phyloP scores from a whole-genome alignment of 2,113 vertebrate species.

The Motacilla tschutschensis region DNA sequence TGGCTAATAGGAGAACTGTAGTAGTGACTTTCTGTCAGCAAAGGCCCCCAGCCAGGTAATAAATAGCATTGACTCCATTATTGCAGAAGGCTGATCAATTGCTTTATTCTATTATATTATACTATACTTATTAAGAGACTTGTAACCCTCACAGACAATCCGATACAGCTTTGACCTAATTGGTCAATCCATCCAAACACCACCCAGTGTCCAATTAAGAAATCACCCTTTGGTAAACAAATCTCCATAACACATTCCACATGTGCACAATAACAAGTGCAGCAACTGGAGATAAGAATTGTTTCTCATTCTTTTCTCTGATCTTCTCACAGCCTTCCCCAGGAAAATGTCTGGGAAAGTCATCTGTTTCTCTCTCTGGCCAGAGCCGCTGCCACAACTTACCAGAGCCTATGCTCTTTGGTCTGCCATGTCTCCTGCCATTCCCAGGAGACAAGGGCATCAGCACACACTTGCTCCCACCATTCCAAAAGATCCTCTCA shows the following conservation, averaged over 20 bases:
- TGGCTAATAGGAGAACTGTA: fast-evolving
- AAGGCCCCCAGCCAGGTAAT: neutral
- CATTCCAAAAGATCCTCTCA: neutral
- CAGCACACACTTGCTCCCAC: neutral
- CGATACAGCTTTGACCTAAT: neutral
- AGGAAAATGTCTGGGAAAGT: neutral
- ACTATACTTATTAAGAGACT: neutral
- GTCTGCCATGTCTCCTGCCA: too few species aligned
- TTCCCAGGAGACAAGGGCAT: neutral
- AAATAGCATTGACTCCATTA: neutral
- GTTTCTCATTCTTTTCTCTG: neutral
- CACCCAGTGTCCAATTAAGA: neutral
- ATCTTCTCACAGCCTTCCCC: neutral
- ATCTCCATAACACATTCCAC: neutral
- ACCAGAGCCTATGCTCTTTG: neutral
- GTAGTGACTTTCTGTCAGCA: neutral
- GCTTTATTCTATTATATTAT: neutral
- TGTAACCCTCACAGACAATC: neutral
- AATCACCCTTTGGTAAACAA: neutral
- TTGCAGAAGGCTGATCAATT: neutral
- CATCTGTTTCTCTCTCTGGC: neutral
- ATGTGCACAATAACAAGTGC: too few species aligned
- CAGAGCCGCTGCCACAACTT: neutral
- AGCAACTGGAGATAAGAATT: neutral
- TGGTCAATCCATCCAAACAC: neutral